phyloP scores from a whole-genome alignment of 2,888 invertebrate species.

The Micoletzkya japonica region DNA sequence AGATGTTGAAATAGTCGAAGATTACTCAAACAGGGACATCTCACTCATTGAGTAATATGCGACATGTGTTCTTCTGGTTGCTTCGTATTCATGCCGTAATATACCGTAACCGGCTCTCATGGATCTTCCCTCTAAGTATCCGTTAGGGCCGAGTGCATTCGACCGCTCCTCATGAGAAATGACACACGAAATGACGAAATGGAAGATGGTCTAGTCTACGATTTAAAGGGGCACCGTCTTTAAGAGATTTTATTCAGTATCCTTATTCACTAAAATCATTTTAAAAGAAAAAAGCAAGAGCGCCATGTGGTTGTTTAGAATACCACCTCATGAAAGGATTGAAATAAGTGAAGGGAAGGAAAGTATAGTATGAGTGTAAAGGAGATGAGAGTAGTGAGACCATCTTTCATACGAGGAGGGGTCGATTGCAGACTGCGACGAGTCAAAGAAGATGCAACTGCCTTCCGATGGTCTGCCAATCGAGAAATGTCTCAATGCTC shows the following conservation, averaged over 20 bases:
- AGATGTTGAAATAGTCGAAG: too few relatives aligned
- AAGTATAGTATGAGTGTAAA: not conserved
- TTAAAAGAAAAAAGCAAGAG: not conserved
- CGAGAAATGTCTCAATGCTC: slow-evolving; percentile 98
- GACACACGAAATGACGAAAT: not conserved
- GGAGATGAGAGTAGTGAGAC: slow-evolving; percentile 28
- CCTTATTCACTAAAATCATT: too few relatives aligned
- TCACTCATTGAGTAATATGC: too few relatives aligned
- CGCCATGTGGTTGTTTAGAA: not conserved
- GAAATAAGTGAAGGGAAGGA: not conserved
- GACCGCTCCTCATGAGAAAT: not conserved
- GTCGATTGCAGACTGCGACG: slow-evolving; percentile 17
- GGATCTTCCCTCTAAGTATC: not conserved
- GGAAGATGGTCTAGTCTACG: not conserved
- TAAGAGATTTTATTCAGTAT: too few relatives aligned
- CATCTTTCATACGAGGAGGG: slow-evolving; percentile 33
- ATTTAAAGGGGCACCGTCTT: too few relatives aligned
- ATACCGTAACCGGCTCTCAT: not conserved
- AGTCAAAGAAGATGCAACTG: slow-evolving; percentile 31
- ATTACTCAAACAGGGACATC: too few relatives aligned
- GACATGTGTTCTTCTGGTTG: too few relatives aligned
- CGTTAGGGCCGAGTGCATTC: not conserved
- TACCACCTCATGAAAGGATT: too few relatives aligned
- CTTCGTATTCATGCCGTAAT: too few relatives aligned
- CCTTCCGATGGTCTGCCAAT: slow-evolving; percentile 92